Conservation (phyloP, 2,113 vertebrate genomes). For the Melanostigma gelatinosum region DNA sequence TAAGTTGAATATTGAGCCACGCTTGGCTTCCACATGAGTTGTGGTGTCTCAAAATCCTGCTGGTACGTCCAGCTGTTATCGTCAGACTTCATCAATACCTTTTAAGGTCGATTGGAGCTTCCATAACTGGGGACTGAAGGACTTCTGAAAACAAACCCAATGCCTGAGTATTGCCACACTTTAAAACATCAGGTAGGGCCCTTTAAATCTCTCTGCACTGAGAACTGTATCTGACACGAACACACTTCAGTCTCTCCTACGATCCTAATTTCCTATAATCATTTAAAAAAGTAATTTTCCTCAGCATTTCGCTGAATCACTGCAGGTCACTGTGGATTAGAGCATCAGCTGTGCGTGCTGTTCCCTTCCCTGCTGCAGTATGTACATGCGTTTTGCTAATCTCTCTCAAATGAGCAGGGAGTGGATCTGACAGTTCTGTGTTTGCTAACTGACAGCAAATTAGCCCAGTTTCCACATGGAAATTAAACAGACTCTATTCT, state of each 20-base stretch:
- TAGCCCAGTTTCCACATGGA: slow-evolving; percentile 63
- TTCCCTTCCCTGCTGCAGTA: slow-evolving; percentile 34
- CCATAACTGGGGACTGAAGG: background rate
- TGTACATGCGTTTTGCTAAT: slow-evolving; percentile 53
- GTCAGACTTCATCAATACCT: background rate
- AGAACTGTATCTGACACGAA: slow-evolving; percentile 11
- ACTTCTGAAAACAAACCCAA: background rate
- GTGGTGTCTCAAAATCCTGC: too few relatives aligned
- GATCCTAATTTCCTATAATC: slow-evolving; percentile 4
- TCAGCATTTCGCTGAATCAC: slow-evolving; percentile 16
- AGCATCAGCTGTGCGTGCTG: slow-evolving; percentile 15
- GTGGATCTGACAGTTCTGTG: slow-evolving; percentile 64
- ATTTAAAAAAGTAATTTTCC: slow-evolving; percentile 17
- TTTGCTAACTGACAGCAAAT: slow-evolving; percentile 68
- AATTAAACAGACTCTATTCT: slow-evolving; percentile 63
- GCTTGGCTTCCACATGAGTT: too few relatives aligned
- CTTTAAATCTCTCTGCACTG: background rate
- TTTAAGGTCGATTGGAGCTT: background rate
- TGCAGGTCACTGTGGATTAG: slow-evolving; percentile 37
- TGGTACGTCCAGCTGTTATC: too few relatives aligned
- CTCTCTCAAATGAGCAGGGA: slow-evolving; percentile 46
- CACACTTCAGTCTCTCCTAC: background rate
- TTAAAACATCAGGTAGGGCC: background rate
- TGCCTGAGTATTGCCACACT: background rate
- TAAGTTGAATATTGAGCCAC: background rate